Evolutionary conservation across 2,113 vertebrate genomes (phyloP), one percentile per base, ranked within the genome.

Genomic region (Oryzias celebensis): DNA sequence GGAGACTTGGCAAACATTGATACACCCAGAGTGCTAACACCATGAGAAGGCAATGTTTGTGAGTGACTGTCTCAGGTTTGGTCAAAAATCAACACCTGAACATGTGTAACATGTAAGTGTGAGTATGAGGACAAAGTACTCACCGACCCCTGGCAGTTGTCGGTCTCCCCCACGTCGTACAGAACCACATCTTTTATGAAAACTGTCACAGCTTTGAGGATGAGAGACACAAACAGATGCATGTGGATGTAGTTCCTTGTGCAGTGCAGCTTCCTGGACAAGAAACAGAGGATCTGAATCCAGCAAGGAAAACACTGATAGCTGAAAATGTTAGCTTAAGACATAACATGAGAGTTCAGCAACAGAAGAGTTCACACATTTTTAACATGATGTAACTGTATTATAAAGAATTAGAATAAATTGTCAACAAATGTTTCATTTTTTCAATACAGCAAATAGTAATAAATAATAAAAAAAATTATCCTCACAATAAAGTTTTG

Each of bases 161-260:
- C 93, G 0, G 76, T 62, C 48, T 95, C 93, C 1, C 64, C 87
- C 0, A 82, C 91, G 14, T 93, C 84, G 17, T 94, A 98, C 1
- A 99, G 92, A 50, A 95, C 88, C 52, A 94, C 77, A 53, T 99
- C 97, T 72, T 99, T 98, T 66, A 97, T 87, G 76, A 97, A 95
- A 68, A 99, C 96, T 0, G 95, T 90, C 0, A 94, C 77, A 2
- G 95, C 95, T 81, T 95, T 94, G 87, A 99, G 92, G 44, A 96
- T 95, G 82, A 98, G 96, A 43, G 96, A 97, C 78, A 94, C 85
- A 89, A 97, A 98, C 58, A 98, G 93, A 49, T 98, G 92, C 88
- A 95, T 95, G 75, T 97, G 96, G 82, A 98, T 98, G 79, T 95
- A 96, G 87, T 98, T 98, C 54, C 96, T 89, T 0, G 96, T 98